Evolutionary conservation across 1,140 invertebrate genomes (phyloP).

Genomic region (Mamestra configurata): DNA sequence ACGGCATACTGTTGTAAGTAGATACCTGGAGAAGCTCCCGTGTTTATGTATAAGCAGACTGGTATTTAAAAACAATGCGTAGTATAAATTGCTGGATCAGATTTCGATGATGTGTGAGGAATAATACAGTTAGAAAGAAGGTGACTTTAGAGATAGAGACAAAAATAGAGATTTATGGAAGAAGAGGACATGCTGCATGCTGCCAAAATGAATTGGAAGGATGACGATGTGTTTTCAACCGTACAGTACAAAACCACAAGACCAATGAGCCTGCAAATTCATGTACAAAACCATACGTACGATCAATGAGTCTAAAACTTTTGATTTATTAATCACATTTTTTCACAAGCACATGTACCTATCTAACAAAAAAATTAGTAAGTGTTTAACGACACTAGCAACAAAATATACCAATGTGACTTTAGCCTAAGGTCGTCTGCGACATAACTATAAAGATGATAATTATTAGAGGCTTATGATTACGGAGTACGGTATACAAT

Average conservation of each 20-base stretch:
- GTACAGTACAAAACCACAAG: no score
- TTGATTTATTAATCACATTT: no score
- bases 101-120: neutral
- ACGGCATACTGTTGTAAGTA: neutral
- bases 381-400: neutral
- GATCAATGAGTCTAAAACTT: no score
- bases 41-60: neutral
- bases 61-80: neutral
- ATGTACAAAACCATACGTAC: no score
- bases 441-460: constrained; percentile 13
- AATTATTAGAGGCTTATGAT: constrained; percentile 21
- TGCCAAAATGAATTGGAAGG: no score
- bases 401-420: constrained; percentile 1
- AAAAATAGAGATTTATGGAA: no score
- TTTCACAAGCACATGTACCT: neutral
- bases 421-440: constrained; percentile 16
- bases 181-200: no score
- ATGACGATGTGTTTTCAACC: no score
- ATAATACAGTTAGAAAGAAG: no score
- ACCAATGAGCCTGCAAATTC: no score
- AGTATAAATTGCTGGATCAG: neutral
- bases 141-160: no score
- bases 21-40: neutral
- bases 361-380: neutral
- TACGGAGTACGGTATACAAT: constrained; percentile 13